Evolutionary conservation across 2,113 vertebrate species (phyloP).

Genomic region (Anas platyrhynchos): DNA sequence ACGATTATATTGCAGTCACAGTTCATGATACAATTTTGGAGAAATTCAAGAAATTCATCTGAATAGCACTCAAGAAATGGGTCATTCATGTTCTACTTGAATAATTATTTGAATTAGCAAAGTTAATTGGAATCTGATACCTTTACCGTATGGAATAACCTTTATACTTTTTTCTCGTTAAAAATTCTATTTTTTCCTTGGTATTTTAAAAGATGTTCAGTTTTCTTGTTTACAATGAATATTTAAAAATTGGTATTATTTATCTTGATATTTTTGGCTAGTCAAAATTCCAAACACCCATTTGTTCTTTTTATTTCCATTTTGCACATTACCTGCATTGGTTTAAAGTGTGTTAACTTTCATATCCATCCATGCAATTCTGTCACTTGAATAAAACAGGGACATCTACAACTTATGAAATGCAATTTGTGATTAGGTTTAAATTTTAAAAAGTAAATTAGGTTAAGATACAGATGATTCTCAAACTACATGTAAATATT

Average conservation of each 20-base stretch:
- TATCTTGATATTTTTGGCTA: not conserved
- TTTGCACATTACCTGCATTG: not conserved
- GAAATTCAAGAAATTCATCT: not conserved
- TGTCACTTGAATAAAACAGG: slow-evolving; percentile 37
- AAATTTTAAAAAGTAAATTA: slow-evolving; percentile 28
- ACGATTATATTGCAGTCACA: not conserved
- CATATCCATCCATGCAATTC: not conserved
- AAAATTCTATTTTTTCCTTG: not conserved
- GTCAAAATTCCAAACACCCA: not conserved
- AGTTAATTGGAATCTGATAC: not conserved
- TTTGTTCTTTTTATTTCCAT: not conserved
- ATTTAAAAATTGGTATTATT: not conserved
- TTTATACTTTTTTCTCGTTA: not conserved
- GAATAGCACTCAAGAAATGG: not conserved
- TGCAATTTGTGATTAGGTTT: slow-evolving; percentile 33
- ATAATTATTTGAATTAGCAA: not conserved
- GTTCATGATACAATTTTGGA: not conserved
- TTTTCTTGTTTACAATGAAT: not conserved
- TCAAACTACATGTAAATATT: slow-evolving; percentile 58
- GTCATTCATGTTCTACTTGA: not conserved
- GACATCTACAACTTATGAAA: slow-evolving; percentile 35
- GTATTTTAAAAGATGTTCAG: not conserved
- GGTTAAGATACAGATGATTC: slow-evolving; percentile 17
- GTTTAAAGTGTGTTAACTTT: not conserved
- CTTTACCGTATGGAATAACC: not conserved